Percentiles rank a stretch among this genome's conserved stretches.
Evolutionary conservation across 2,113 vertebrate species (phyloP).

Genomic region (Callospermophilus lateralis): DNA sequence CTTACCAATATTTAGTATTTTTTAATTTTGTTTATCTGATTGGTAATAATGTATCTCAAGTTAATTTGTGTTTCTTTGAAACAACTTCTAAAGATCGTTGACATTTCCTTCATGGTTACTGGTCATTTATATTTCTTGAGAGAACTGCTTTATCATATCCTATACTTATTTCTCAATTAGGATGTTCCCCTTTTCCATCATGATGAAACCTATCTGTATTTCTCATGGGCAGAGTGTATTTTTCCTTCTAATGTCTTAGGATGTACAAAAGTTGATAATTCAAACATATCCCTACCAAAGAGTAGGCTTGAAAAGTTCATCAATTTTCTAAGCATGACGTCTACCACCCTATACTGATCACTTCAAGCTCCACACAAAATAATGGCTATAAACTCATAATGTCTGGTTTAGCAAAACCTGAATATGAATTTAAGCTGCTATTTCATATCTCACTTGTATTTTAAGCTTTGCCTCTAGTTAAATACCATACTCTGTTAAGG

Average conservation of each 20-base stretch:
- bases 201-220: background rate
- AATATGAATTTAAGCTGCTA: background rate
- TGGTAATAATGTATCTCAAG: background rate
- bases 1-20: background rate
- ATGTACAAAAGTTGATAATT: background rate
- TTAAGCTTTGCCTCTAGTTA: conserved; percentile 24
- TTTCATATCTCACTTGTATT: conserved; percentile 35
- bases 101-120: background rate
- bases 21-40: background rate
- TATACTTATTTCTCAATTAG: conserved; percentile 15
- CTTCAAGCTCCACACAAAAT: background rate
- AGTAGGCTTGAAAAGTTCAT: background rate
- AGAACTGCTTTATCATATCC: background rate
- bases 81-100: background rate
- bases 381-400: background rate
- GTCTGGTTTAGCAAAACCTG: background rate
- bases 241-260: conserved; percentile 7
- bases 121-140: conserved; percentile 17
- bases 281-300: background rate
- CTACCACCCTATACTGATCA: background rate
- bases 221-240: background rate
- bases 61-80: conserved; percentile 22
- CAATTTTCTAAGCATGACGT: background rate
- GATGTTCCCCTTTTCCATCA: background rate
- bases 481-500: background rate